Base-by-base conservation (phyloP, 2,888 invertebrate genomes). In the Nipponacmea schrenckii region DNA sequence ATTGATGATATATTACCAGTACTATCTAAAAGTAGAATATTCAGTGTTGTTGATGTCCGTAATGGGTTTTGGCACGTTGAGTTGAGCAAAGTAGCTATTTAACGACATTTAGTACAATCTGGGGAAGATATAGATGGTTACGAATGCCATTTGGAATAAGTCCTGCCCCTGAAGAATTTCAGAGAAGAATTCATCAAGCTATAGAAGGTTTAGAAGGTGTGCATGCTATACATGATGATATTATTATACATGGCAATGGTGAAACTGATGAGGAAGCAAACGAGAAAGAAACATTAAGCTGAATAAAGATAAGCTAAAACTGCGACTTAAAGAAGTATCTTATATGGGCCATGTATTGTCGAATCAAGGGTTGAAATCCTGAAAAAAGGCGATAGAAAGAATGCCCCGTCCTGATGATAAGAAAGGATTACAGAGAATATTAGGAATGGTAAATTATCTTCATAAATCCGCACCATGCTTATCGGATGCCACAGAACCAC, bases 71-170 rank as follows among this genome's bases (percentile, higher is more conserved):
- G 74, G 75, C 71, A 77, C 15, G 50, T 75, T 14, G 26, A 69
- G 27, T 48, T 75, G 17, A 74, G 75, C 64, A 75, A 46, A 74
- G 68, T 24, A 72, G 72, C 44, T 46, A 46, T 12, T 66, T 77
- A 1, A 81, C 79, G 17, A 79, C 74, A 17, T 78, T 81, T 67
- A 69, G 69, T 27, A 80, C 78, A 12, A 76, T 77, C 2, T 80
- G 72, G 63, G 78, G 77, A 3, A 45, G 78, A 39, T 82, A 77
- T 50, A 26, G 77, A n/a, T 79, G 79, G 77, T 62, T 44, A 0
- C 50, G 73, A 31, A 70, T 79, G 69, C 78, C 77, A 26, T 80
- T 79, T 65, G 75, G 79, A 24, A 75, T 81, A 12, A 66, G 70
- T 1, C 71, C 71, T n/a, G 74, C 75, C 0, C 73, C 76, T 12